These are phyloP conservation scores for Cirrhinus molitorella DNA, from an alignment of 2,797 vertebrate species.

Conservation along the genomic window DNA sequence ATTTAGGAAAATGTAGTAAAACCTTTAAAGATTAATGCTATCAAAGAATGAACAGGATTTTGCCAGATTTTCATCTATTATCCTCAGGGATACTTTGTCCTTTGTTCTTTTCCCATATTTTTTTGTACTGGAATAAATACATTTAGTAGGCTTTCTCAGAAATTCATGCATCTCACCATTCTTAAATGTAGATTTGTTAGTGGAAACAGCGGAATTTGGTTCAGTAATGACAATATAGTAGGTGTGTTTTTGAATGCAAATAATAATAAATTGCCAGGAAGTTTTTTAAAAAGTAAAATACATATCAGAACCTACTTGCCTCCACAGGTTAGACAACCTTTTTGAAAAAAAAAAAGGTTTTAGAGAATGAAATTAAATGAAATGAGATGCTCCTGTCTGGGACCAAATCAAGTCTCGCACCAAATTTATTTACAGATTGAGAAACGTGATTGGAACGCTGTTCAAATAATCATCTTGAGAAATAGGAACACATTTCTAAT, in stretches of 20 bases:
- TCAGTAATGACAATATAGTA: background rate
- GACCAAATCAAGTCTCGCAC: constrained; percentile 24
- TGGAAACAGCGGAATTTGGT: background rate
- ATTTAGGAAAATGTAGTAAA: constrained; percentile 3
- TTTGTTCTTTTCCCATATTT: background rate
- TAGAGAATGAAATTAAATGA: background rate
- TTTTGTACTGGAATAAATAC: background rate
- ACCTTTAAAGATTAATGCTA: constrained; percentile 27
- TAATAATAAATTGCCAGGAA: too few relatives aligned
- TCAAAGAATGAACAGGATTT: background rate
- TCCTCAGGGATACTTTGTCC: background rate
- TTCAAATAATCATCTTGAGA: constrained; percentile 39
- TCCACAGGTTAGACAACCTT: background rate
- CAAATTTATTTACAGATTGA: constrained; percentile 43
- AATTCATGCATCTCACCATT: background rate
- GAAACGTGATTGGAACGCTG: constrained; percentile 33
- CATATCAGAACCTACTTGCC: background rate
- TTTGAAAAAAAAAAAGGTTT: background rate
- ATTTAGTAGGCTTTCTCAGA: background rate
- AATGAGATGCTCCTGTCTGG: constrained; percentile 10
- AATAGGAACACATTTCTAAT: constrained; percentile 39
- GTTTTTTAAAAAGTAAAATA: background rate
- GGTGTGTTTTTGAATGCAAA: background rate
- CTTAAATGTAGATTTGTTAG: background rate
- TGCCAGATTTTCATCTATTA: constrained; percentile 24